Evolutionary conservation across 1,140 invertebrate species (phyloP).

Genomic region (Liolophura sinensis): DNA sequence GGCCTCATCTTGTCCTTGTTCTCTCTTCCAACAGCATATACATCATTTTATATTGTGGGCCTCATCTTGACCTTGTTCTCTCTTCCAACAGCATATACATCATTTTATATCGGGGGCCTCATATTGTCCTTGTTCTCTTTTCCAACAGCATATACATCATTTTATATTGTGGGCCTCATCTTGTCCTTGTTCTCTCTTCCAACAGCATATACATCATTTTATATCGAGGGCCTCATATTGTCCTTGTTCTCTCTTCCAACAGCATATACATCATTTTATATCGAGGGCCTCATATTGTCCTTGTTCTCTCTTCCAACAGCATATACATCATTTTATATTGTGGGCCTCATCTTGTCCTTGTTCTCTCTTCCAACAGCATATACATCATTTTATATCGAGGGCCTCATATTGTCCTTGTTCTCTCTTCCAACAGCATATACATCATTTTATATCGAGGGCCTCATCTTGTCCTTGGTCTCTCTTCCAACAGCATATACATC

Average conservation of each 20-base stretch:
- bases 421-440: conserved; percentile 77
- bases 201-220: conserved; percentile 92
- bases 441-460: conserved; percentile 89
- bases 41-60: conserved; percentile 91
- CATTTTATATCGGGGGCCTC: conserved; percentile 90
- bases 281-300: conserved; percentile 90
- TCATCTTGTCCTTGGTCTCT: conserved; percentile 86
- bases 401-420: conserved; percentile 90
- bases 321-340: conserved; percentile 91
- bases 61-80: conserved; percentile 87
- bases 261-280: conserved; percentile 93
- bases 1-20: conserved; percentile 93
- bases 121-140: conserved; percentile 82
- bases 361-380: conserved; percentile 72
- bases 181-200: conserved; percentile 78
- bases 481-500: conserved; percentile 83
- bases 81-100: conserved; percentile 80
- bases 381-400: conserved; percentile 90
- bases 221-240: conserved; percentile 87
- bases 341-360: conserved; percentile 96
- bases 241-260: conserved; percentile 76
- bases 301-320: conserved; percentile 76
- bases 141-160: conserved; percentile 87
- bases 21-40: conserved; percentile 75
- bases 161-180: conserved; percentile 88